Base-by-base conservation (phyloP, 2,113 vertebrate species). In the Campylomormyrus tamandua region DNA sequence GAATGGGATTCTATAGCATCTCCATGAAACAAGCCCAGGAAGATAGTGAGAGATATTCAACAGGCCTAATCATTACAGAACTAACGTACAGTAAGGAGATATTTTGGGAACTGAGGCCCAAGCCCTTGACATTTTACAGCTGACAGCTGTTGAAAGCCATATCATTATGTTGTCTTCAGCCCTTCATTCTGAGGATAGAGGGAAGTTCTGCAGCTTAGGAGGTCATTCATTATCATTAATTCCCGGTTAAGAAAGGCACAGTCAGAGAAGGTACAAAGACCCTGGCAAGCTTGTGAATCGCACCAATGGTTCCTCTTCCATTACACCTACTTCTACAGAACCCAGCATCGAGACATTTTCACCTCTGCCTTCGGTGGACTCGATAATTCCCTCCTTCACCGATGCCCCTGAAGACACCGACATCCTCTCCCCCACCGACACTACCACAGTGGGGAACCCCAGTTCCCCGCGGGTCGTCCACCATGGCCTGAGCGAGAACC, bases 401-500 rank as follows among this genome's bases (percentile, higher is more conserved):
- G 92, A 93, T 19, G 94, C 95, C 35, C 87, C 87, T 0, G 87
- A n/a, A 45, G 87, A 58, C 87, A 92, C 94, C 0, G 90, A 92
- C 35, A 93, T 93, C 90, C 93, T 93, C 0, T 6, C 91, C 52
- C 95, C 88, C 0, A 95, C 94, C 0, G 95, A 91, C 8, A 94
- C 94, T 1, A 95, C 91, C 19, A 97, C 97, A 91, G 98, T 97
- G 0, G 90, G 97, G 83, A 95, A 96, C 93, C 95, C 97, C 88
- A 97, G 97, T 94, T 97, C 97, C 0, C 96, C 97, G 49, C 97
- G 94, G 0, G 96, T 98, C 15, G 94, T 97, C 24, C 96, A 96
- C 88, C 94, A 93, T 0, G 97, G 97, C 66, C 94, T 97, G 3
- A 93, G 97, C 0, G 97, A 99, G 95, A 99, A 97, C 95, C 97